These are phyloP conservation scores for Phorcus lineatus DNA, from an alignment of 2,888 invertebrate genomes.

Conservation along the genomic window DNA sequence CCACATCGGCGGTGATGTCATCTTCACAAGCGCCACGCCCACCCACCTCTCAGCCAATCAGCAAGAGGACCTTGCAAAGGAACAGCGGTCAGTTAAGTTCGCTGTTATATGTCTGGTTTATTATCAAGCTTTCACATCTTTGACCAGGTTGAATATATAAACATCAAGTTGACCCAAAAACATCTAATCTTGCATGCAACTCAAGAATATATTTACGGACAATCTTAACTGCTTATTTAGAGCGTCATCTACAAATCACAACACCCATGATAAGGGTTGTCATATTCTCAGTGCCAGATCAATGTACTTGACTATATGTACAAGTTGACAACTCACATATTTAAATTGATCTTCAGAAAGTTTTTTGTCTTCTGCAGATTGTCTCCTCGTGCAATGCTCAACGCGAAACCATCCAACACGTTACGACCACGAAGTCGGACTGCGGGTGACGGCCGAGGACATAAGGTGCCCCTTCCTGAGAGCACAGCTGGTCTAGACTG, in stretches of 20 bases:
- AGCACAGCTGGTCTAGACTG: slow-evolving; percentile 84
- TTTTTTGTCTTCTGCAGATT: slow-evolving; percentile 51
- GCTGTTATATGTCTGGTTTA: neutral
- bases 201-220: too few species aligned
- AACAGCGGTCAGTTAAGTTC: slow-evolving; percentile 77
- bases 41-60: slow-evolving; percentile 80
- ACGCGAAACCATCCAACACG: slow-evolving; percentile 40
- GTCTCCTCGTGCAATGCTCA: slow-evolving; percentile 65
- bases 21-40: slow-evolving; percentile 79
- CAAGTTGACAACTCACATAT: neutral
- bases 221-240: too few species aligned
- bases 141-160: too few species aligned
- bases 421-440: slow-evolving; percentile 37
- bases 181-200: too few species aligned
- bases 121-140: too few species aligned
- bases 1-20: slow-evolving; percentile 51
- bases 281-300: too few species aligned
- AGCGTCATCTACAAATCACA: too few species aligned
- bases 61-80: slow-evolving; percentile 79
- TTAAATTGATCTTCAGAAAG: too few species aligned
- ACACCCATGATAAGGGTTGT: too few species aligned
- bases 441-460: slow-evolving; percentile 32
- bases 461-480: slow-evolving; percentile 80
- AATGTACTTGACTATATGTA: too few species aligned
- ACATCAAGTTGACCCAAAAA: too few species aligned